Evolutionary conservation across 2,113 vertebrate genomes (phyloP).

Genomic region (Pao palembangensis): DNA sequence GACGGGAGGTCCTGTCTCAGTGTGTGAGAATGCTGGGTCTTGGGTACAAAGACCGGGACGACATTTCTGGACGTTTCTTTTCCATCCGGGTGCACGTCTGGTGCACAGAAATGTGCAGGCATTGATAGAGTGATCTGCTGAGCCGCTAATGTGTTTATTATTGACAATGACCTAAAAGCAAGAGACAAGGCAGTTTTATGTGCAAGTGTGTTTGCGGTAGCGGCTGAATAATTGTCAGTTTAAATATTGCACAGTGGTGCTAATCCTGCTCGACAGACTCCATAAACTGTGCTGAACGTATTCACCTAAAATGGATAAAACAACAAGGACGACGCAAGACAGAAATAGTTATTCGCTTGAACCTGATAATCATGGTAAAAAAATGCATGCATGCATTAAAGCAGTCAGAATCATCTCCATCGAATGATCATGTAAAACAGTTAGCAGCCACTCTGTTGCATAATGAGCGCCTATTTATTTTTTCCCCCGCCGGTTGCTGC

Average conservation of each 20-base stretch:
- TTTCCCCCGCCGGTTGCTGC: background rate
- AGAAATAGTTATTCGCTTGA: too few species aligned
- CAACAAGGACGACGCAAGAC: too few species aligned
- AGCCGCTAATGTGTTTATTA: conserved; percentile 1
- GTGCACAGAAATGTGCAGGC: background rate
- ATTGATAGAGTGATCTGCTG: too few species aligned
- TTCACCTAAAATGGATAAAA: too few species aligned
- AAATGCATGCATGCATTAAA: too few species aligned
- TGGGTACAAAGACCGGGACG: too few species aligned
- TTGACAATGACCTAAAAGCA: conserved; percentile 1
- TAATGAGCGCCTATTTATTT: background rate
- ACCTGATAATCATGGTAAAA: too few species aligned
- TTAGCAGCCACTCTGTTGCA: background rate
- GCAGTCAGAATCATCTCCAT: background rate
- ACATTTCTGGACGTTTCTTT: too few species aligned
- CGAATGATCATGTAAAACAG: background rate
- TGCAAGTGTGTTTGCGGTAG: background rate
- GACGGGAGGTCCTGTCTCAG: conserved; percentile 21
- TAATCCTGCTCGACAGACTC: background rate
- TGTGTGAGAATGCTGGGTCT: too few species aligned
- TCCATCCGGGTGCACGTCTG: background rate
- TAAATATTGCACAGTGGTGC: background rate
- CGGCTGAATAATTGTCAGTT: conserved; percentile 6
- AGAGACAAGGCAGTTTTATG: conserved; percentile 11
- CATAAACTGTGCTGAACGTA: too few species aligned